Percentiles rank a stretch among this genome's conserved stretches.
Conservation (phyloP, 2,888 invertebrate species). For the Macrophya annulata region DNA sequence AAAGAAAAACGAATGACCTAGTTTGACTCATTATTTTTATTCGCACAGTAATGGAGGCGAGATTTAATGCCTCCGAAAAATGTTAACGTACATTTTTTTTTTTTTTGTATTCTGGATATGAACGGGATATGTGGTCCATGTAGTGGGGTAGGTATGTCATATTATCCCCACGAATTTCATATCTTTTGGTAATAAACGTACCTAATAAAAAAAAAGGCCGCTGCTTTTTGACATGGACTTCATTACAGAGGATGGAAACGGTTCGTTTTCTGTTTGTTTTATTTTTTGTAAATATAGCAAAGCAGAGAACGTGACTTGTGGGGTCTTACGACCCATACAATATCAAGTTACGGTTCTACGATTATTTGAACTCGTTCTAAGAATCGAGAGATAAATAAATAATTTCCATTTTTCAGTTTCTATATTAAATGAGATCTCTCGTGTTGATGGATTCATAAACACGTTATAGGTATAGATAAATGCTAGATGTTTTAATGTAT, state of each 20-base stretch:
- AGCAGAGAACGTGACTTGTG: constrained; percentile 32
- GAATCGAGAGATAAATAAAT: constrained; percentile 22
- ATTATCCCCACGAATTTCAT: constrained; percentile 38
- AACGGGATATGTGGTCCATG: constrained; percentile 1
- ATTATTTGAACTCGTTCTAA: constrained; percentile 10
- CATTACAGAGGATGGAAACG: constrained; percentile 21
- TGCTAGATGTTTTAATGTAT: constrained; percentile 17
- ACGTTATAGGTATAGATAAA: too few relatives aligned
- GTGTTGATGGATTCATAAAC: neutral
- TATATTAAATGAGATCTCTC: neutral
- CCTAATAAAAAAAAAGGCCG: constrained; percentile 12
- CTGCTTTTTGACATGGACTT: constrained; percentile 38
- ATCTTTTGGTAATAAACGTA: constrained; percentile 52
- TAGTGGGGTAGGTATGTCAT: constrained; percentile 8
- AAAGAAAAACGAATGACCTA: neutral
- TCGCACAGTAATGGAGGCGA: constrained; percentile 20
- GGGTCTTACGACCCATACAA: constrained; percentile 19
- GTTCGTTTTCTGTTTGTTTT: neutral
- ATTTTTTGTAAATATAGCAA: constrained; percentile 8
- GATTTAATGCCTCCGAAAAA: constrained; percentile 17
- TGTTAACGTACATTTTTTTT: constrained; percentile 31
- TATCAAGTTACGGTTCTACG: constrained; percentile 12
- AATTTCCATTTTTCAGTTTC: constrained; percentile 1
- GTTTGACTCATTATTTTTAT: neutral
- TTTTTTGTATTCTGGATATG: constrained; percentile 19